Evolutionary conservation across 2,113 vertebrate species (phyloP), one percentile per base, ranked within the genome.

Genomic region (Chionis minor): DNA sequence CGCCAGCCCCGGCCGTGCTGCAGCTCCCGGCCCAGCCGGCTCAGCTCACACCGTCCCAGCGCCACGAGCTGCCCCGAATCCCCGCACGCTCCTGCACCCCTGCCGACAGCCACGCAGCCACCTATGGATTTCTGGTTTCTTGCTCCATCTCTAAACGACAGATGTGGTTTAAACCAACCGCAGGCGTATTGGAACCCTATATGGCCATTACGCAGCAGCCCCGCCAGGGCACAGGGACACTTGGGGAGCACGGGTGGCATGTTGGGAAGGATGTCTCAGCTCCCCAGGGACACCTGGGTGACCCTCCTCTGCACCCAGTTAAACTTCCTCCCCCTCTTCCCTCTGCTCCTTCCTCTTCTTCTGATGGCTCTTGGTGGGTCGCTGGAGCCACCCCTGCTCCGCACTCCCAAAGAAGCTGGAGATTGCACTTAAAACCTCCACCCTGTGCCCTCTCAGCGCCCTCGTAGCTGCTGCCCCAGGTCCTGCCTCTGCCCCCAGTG

Each of bases 211-310:
- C 5, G 42, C 92, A 72, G 38, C 54, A 28, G 32, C 61, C 32
- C 47, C 28, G 22, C 40, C 11, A 17, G n/a, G 54, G 73, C 14
- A 4, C 44, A n/a, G 21, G 28, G 33, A 47, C 5, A 21, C 28
- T 6, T 1, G 1, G 4, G 30, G 27, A 33, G 18, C 4, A 4
- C 0, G 0, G 14, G 16, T 13, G 26, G 42, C 35, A 10, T 26
- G 61, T 1, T 16, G 49, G 56, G 67, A 28, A 40, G 32, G 35
- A 32, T n/a, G 24, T 17, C 4, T 14, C 0, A 0, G 27, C 38
- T 54, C 33, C 30, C 18, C 0, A 1, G 21, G 49, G 61, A 40
- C 1, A 1, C 23, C 30, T 56, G n/a, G 22, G 11, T 0, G 8
- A 86, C 10, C 38, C 13, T 35, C 38, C 51, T 44, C 70, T 47